These are phyloP conservation scores for Ennomos quercinarius DNA, from an alignment of 2,888 invertebrate species.

Conservation along the genomic window DNA sequence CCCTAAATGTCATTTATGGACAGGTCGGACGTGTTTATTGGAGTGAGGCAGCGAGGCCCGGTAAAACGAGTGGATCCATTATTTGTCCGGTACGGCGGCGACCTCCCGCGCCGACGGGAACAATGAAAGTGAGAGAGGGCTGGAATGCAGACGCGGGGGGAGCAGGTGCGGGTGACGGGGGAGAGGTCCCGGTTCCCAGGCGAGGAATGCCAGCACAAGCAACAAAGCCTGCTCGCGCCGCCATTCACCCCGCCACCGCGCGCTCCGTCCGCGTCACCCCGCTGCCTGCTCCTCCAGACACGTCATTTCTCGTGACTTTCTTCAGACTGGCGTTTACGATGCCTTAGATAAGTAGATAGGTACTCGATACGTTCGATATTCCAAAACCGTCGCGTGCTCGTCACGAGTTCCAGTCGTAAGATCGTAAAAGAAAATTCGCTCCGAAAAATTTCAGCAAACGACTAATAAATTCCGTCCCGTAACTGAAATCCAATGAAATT, in stretches of 20 bases:
- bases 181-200: constrained; percentile 81
- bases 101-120: constrained; percentile 83
- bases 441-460: constrained; percentile 44
- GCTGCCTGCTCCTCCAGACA: constrained; percentile 60
- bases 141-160: constrained; percentile 74
- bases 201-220: constrained; percentile 83
- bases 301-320: constrained; percentile 78
- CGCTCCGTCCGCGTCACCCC: constrained; percentile 37
- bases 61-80: constrained; percentile 76
- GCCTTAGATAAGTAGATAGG: constrained; percentile 53
- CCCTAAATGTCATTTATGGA: constrained; percentile 74
- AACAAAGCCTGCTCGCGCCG: constrained; percentile 82
- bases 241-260: constrained; percentile 75
- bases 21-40: constrained; percentile 73
- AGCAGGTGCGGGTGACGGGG: constrained; percentile 56
- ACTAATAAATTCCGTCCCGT: constrained; percentile 41
- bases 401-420: constrained; percentile 52
- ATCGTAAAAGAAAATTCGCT: constrained; percentile 52
- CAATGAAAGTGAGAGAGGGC: constrained; percentile 85
- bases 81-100: constrained; percentile 73
- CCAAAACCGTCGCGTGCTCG: constrained; percentile 58
- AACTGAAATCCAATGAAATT: constrained; percentile 6
- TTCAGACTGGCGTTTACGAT: constrained; percentile 67
- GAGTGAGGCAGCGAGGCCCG: constrained; percentile 68
- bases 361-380: constrained; percentile 59